phyloP scores from a whole-genome alignment of 1,140 invertebrate species.

The Drosophila funebris region DNA sequence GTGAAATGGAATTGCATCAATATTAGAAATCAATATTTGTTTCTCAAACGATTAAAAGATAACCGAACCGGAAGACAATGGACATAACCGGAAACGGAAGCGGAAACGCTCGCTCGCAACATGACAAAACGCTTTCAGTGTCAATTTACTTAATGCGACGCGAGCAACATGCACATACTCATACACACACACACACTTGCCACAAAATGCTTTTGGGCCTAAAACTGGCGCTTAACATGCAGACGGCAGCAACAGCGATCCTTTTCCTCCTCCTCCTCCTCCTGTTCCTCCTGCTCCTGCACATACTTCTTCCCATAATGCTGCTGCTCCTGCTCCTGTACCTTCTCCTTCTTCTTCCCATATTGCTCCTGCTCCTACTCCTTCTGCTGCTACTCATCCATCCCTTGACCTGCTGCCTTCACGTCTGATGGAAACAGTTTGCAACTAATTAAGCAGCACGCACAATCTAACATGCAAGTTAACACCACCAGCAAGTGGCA shows the following conservation, averaged over 20 bases:
- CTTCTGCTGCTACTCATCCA: neutral
- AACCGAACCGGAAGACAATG: constrained; percentile 33
- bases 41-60: constrained; percentile 69
- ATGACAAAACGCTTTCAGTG: constrained; percentile 71
- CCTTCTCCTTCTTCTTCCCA: neutral
- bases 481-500: constrained; percentile 56
- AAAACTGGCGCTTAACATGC: constrained; percentile 61
- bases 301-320: neutral
- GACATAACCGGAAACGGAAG: neutral
- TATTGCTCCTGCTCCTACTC: neutral
- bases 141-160: constrained; percentile 57
- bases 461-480: constrained; percentile 80
- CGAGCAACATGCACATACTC: constrained; percentile 49
- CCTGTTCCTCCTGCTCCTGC: neutral
- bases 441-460: constrained; percentile 81
- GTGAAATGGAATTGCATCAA: constrained; percentile 81
- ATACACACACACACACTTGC: neutral
- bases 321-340: neutral
- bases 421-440: constrained; percentile 73
- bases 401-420: constrained; percentile 10
- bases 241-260: constrained; percentile 14
- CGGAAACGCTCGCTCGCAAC: constrained; percentile 14
- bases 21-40: constrained; percentile 80
- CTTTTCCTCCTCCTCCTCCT: neutral
- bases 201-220: neutral